Conservation (phyloP, 2,888 invertebrate species). For the Minunthozetes semirufus region DNA sequence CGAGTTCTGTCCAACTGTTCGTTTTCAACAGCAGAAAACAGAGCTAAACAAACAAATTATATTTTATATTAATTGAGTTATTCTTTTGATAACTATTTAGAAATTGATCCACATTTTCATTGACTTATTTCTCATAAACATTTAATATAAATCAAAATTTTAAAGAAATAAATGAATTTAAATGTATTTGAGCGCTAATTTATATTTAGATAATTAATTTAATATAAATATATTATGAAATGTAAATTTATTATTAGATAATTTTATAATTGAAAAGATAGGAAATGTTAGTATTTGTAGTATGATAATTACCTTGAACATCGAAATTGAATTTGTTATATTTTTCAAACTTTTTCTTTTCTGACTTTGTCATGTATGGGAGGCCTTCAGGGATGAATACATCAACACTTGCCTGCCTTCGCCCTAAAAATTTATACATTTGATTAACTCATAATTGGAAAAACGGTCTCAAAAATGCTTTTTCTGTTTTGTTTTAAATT, state of each 20-base stretch:
- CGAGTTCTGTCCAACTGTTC: conserved; percentile 86
- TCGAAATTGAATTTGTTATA: conserved; percentile 72
- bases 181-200: too few species aligned
- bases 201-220: too few species aligned
- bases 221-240: too few species aligned
- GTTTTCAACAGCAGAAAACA: conserved; percentile 91
- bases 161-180: too few species aligned
- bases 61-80: too few species aligned
- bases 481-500: too few species aligned
- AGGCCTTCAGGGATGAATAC: conserved; percentile 39
- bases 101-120: neutral
- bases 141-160: too few species aligned
- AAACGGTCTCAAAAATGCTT: neutral
- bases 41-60: conserved; percentile 55
- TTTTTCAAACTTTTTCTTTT: conserved; percentile 61
- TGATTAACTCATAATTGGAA: neutral
- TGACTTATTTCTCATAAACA: too few species aligned
- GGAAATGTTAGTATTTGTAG: too few species aligned
- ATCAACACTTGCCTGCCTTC: conserved; percentile 40
- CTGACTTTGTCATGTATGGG: conserved; percentile 44
- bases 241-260: too few species aligned
- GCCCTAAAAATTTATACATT: conserved; percentile 30
- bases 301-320: conserved; percentile 62
- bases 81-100: neutral
- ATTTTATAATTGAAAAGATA: too few species aligned